phyloP scores from a whole-genome alignment of 2,797 vertebrate species.

The Paratrypauchen microcephalus region DNA sequence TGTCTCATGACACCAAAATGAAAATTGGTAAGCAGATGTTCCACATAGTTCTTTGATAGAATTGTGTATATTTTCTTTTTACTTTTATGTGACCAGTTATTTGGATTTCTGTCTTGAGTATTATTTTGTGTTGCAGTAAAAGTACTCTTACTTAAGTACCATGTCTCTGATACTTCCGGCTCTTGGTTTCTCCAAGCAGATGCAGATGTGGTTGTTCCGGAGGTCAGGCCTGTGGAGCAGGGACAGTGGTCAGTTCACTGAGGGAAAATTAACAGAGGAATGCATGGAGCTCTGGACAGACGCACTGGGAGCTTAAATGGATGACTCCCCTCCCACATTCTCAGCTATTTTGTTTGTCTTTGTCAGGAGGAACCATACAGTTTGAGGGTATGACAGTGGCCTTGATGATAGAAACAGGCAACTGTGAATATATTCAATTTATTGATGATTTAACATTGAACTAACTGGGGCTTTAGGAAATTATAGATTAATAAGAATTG shows the following conservation, averaged over 20 bases:
- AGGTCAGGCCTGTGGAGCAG: conserved; percentile 62
- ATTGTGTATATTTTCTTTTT: background rate
- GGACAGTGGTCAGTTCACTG: conserved; percentile 53
- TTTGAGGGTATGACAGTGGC: background rate
- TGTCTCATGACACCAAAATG: too few species aligned
- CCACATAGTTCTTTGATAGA: too few species aligned
- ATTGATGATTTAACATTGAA: too few species aligned
- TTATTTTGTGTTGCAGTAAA: background rate
- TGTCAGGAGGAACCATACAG: conserved; percentile 44
- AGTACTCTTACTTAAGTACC: background rate
- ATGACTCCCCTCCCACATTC: conserved; percentile 61
- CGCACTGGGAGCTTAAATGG: conserved; percentile 62
- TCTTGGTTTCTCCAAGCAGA: conserved; percentile 52
- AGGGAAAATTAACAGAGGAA: conserved; percentile 72
- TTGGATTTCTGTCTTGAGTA: too few species aligned
- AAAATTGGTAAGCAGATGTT: too few species aligned
- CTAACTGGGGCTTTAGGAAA: too few species aligned
- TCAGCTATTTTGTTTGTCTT: conserved; percentile 62
- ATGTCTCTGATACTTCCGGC: conserved; percentile 48
- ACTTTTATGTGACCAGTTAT: background rate
- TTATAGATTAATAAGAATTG: too few species aligned
- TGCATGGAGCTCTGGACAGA: conserved; percentile 63
- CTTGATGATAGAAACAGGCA: background rate
- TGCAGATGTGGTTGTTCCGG: conserved; percentile 51
- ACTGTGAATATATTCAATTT: background rate